These are phyloP conservation scores for Archips xylosteana DNA, from an alignment of 2,888 invertebrate species.

Conservation along the genomic window DNA sequence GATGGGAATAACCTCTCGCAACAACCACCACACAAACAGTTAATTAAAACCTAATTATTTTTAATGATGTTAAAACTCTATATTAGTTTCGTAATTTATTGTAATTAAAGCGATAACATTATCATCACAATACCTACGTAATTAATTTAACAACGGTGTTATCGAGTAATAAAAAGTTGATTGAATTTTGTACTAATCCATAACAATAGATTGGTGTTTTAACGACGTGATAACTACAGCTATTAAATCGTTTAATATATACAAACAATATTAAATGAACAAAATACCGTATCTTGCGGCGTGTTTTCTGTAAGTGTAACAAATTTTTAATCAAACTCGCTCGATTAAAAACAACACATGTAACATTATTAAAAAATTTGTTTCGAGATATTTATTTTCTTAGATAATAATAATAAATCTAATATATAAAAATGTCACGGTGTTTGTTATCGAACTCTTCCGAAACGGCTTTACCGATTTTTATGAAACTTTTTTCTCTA, in stretches of 20 bases:
- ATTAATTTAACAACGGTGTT: conserved; percentile 12
- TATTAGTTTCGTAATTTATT: conserved; percentile 34
- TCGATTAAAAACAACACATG: neutral
- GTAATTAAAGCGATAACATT: conserved; percentile 16
- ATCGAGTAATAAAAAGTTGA: conserved; percentile 22
- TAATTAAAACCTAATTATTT: conserved; percentile 44
- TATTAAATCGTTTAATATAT: conserved; percentile 5
- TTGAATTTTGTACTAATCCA: conserved; percentile 23
- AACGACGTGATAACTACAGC: conserved; percentile 16
- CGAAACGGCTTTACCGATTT: too few relatives aligned
- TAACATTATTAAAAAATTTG: neutral
- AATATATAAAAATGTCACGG: too few relatives aligned
- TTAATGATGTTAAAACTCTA: conserved; percentile 39
- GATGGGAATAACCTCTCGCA: too few relatives aligned
- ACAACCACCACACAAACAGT: neutral
- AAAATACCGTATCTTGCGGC: neutral
- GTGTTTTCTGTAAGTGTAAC: neutral
- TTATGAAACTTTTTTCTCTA: too few relatives aligned
- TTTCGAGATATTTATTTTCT: neutral
- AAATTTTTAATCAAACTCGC: conserved; percentile 1
- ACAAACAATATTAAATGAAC: neutral
- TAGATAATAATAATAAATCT: too few relatives aligned
- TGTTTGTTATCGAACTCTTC: too few relatives aligned
- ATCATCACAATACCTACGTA: conserved; percentile 8
- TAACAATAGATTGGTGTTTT: conserved; percentile 24